These are phyloP conservation scores for Anabas testudineus DNA, from an alignment of 2,797 vertebrate genomes.

Conservation along the genomic window DNA sequence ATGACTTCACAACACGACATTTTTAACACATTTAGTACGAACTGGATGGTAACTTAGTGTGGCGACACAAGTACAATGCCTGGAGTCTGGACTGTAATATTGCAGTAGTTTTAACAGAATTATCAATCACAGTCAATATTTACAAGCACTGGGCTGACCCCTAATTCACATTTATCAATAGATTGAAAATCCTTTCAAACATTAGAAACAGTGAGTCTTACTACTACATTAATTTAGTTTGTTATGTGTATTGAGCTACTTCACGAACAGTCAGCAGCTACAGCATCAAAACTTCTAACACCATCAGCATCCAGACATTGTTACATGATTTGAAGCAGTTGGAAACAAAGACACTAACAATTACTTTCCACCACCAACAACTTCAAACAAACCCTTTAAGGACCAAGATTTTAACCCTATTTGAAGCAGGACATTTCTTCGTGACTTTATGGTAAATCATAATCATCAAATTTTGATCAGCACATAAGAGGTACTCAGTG, in stretches of 20 bases:
- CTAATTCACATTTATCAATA: not conserved
- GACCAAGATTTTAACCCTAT: conserved; percentile 59
- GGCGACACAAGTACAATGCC: conserved; percentile 68
- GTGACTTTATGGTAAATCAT: conserved; percentile 1
- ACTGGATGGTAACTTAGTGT: conserved; percentile 66
- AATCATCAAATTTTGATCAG: conserved; percentile 7
- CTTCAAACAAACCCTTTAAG: conserved; percentile 77
- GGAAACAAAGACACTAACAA: conserved; percentile 10
- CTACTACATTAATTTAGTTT: not conserved
- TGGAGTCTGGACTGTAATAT: conserved; percentile 65
- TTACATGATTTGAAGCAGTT: conserved; percentile 6
- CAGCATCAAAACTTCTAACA: not conserved
- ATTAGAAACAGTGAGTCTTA: not conserved
- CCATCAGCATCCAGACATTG: conserved; percentile 74
- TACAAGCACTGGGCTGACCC: not conserved
- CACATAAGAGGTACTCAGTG: not conserved
- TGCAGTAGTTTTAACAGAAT: not conserved
- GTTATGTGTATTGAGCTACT: not conserved
- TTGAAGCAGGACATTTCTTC: not conserved
- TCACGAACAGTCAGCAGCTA: not conserved
- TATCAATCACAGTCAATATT: not conserved
- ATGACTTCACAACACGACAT: not conserved
- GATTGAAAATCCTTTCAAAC: not conserved
- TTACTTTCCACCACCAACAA: conserved; percentile 1
- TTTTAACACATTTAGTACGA: conserved; percentile 16